Evolutionary conservation across 1,140 invertebrate species (phyloP).

Genomic region (Macrobrachium rosenbergii): DNA sequence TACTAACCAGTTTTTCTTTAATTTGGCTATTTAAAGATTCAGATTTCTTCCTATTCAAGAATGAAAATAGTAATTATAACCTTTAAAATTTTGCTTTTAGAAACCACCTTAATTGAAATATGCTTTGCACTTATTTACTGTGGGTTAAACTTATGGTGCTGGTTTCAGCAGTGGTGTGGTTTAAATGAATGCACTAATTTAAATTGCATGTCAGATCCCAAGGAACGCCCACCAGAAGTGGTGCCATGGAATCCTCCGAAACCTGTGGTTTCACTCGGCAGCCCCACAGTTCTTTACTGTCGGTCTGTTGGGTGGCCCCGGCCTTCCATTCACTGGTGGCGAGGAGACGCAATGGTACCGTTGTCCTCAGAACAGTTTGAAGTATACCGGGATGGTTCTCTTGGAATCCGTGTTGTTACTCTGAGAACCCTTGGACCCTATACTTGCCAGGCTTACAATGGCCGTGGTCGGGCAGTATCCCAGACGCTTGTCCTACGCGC

Average conservation of each 20-base stretch:
- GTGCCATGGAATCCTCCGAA: conserved; percentile 70
- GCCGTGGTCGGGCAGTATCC: conserved; percentile 80
- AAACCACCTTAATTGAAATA: too few species aligned
- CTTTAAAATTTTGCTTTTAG: neutral
- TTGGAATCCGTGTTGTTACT: conserved; percentile 81
- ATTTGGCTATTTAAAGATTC: too few species aligned
- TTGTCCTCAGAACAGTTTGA: conserved; percentile 80
- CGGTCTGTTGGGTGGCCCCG: conserved; percentile 85
- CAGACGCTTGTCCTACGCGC: conserved; percentile 82
- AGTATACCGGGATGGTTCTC: conserved; percentile 80
- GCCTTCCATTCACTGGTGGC: conserved; percentile 89
- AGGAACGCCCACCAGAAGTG: conserved; percentile 71
- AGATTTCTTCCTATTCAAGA: too few species aligned
- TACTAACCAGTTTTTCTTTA: too few species aligned
- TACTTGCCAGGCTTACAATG: conserved; percentile 89
- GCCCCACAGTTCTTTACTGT: conserved; percentile 81
- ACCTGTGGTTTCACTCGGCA: conserved; percentile 79
- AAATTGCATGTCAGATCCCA: conserved; percentile 69
- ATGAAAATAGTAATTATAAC: neutral
- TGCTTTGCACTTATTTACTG: too few species aligned
- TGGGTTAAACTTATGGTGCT: neutral
- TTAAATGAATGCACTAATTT: neutral
- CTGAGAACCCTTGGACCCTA: conserved; percentile 82
- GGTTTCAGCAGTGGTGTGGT: neutral
- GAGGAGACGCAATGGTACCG: conserved; percentile 81